Conservation (phyloP, 2,888 invertebrate genomes). For the Sceliomorpha sp. region DNA sequence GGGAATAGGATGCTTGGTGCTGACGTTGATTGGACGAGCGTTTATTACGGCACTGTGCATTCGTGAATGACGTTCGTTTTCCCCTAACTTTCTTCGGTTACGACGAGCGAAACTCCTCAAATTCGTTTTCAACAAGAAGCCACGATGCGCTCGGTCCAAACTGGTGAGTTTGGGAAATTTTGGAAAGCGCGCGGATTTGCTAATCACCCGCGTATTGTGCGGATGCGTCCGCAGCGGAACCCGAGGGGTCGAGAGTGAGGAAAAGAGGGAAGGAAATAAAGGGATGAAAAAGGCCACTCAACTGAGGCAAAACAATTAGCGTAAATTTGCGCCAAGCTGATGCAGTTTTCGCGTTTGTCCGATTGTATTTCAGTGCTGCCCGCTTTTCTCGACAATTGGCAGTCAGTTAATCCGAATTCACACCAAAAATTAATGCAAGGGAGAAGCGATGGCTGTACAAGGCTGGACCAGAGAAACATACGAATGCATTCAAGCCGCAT, state of each 20-base stretch:
- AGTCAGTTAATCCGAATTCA: constrained; percentile 65
- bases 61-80: constrained; percentile 44
- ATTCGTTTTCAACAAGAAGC: constrained; percentile 7
- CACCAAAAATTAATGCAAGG: constrained; percentile 62
- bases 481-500: constrained; percentile 18
- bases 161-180: constrained; percentile 18
- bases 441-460: background rate
- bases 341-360: constrained; percentile 72
- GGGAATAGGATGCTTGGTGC: constrained; percentile 26
- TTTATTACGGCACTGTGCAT: constrained; percentile 45
- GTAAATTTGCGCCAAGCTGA: constrained; percentile 67
- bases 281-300: constrained; percentile 3
- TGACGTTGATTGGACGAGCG: constrained; percentile 50
- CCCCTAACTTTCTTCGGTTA: constrained; percentile 32
- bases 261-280: constrained; percentile 18
- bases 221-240: too few species aligned
- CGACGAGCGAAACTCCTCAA: constrained; percentile 20
- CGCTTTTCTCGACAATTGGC: constrained; percentile 52
- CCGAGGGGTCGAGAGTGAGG: too few species aligned
- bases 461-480: background rate
- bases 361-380: constrained; percentile 68
- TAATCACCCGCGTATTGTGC: constrained; percentile 63
- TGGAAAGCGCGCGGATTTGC: too few species aligned
- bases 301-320: constrained; percentile 67
- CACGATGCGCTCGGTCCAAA: background rate